A percentile compares a stretch with the other conserved stretches of the same genome.
phyloP scores from a whole-genome alignment of 2,113 vertebrate genomes.

The Conger conger region DNA sequence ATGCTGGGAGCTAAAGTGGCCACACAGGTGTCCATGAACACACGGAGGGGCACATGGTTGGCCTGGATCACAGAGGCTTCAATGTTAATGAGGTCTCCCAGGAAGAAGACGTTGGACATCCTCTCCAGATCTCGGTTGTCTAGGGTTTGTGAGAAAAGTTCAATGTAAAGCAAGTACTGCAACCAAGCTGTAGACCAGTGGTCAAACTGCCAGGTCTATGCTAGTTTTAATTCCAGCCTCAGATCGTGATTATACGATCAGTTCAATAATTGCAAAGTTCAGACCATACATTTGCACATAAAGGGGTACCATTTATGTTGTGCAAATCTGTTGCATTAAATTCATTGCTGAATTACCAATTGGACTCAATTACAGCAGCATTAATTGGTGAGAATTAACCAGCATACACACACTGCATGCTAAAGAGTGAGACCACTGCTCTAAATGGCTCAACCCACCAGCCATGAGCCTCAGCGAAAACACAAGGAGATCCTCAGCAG shows the following conservation, averaged over 20 bases:
- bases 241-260: too few relatives aligned
- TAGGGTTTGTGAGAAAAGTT: slow-evolving; percentile 25
- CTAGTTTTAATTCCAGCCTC: too few relatives aligned
- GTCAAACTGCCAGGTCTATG: too few relatives aligned
- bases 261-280: too few relatives aligned
- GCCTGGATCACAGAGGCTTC: slow-evolving; percentile 54
- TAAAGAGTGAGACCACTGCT: too few relatives aligned
- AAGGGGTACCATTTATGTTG: too few relatives aligned
- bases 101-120: slow-evolving; percentile 50
- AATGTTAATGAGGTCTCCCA: slow-evolving; percentile 40
- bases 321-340: too few relatives aligned
- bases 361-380: too few relatives aligned
- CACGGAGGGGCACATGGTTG: slow-evolving; percentile 56
- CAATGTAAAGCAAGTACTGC: not conserved
- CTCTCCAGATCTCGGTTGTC: slow-evolving; percentile 59
- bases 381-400: too few relatives aligned
- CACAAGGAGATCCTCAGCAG: slow-evolving; percentile 42
- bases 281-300: too few relatives aligned
- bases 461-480: slow-evolving; percentile 58
- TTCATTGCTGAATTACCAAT: too few relatives aligned
- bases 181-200: not conserved
- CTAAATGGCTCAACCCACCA: slow-evolving; percentile 50
- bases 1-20: slow-evolving; percentile 48
- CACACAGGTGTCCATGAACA: slow-evolving; percentile 64
- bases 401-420: too few relatives aligned